phyloP scores from a whole-genome alignment of 2,797 vertebrate species.

The Macropus fuliginosus region DNA sequence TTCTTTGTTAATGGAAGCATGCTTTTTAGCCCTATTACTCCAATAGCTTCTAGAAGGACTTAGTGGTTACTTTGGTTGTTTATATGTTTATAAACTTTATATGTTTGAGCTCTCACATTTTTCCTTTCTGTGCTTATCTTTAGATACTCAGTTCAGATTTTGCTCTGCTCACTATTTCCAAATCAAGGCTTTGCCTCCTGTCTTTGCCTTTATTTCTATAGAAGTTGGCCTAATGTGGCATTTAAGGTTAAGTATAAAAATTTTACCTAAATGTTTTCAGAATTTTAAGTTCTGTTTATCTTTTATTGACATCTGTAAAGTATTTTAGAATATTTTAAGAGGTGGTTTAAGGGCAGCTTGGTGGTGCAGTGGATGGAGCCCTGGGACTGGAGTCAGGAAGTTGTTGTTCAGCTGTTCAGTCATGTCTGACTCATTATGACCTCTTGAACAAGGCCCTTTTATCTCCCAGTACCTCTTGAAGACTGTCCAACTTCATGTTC shows the following conservation, averaged over 20 bases:
- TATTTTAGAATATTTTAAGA: neutral
- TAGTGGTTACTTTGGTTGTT: neutral
- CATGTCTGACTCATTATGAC: neutral
- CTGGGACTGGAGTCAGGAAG: neutral
- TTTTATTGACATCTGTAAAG: neutral
- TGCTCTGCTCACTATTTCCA: neutral
- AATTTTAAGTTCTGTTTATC: neutral
- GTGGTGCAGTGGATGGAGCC: neutral
- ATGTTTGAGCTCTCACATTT: neutral
- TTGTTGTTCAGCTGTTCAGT: neutral
- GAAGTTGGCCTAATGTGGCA: neutral
- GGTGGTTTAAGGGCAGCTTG: neutral
- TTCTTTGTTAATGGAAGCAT: neutral
- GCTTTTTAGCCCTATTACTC: neutral
- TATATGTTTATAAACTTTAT: neutral
- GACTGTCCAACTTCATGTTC: neutral
- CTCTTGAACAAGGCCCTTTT: neutral
- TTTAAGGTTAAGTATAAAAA: neutral
- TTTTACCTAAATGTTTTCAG: neutral
- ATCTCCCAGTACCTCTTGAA: neutral
- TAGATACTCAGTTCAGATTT: neutral
- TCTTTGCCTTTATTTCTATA: neutral
- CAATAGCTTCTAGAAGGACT: neutral
- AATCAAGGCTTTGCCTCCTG: neutral
- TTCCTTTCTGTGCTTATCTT: neutral